Evolutionary conservation across 2,888 invertebrate genomes (phyloP).

Genomic region (Leptopilina drosophilae): DNA sequence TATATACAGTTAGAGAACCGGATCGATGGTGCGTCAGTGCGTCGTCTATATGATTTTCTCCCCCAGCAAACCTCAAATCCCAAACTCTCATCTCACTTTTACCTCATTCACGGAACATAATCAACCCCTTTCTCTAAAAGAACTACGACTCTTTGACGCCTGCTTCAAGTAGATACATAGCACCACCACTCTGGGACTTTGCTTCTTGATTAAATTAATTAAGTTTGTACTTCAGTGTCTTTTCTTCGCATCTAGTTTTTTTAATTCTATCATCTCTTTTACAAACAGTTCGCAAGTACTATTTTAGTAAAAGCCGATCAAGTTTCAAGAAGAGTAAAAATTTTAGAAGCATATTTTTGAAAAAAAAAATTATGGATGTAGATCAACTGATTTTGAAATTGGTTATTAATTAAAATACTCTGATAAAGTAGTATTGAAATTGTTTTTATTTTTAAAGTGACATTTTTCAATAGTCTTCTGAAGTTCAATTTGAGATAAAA

Average conservation of each 20-base stretch:
- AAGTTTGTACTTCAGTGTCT: not conserved
- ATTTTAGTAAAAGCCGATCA: no score
- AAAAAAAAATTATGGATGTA: no score
- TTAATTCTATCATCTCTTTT: not conserved
- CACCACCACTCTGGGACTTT: not conserved
- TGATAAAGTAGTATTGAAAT: no score
- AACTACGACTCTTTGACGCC: slow-evolving; percentile 27
- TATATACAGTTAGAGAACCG: not conserved
- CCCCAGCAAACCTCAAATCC: slow-evolving; percentile 2
- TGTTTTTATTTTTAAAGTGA: no score
- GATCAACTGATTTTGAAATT: no score
- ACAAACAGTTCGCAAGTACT: not conserved
- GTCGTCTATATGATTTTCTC: slow-evolving; percentile 21
- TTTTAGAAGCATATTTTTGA: no score
- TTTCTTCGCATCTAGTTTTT: not conserved
- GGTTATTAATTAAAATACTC: no score
- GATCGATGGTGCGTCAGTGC: slow-evolving; percentile 22
- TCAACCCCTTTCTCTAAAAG: not conserved
- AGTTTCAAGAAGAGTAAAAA: no score
- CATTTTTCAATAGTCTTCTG: no score
- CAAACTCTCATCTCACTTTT: slow-evolving; percentile 3
- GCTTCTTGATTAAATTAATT: slow-evolving; percentile 32
- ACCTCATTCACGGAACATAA: not conserved
- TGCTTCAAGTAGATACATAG: not conserved
- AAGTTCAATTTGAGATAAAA: no score